Evolutionary conservation across 2,888 invertebrate genomes (phyloP), one percentile per base, ranked within the genome.

Genomic region (Epinotia demarniana): DNA sequence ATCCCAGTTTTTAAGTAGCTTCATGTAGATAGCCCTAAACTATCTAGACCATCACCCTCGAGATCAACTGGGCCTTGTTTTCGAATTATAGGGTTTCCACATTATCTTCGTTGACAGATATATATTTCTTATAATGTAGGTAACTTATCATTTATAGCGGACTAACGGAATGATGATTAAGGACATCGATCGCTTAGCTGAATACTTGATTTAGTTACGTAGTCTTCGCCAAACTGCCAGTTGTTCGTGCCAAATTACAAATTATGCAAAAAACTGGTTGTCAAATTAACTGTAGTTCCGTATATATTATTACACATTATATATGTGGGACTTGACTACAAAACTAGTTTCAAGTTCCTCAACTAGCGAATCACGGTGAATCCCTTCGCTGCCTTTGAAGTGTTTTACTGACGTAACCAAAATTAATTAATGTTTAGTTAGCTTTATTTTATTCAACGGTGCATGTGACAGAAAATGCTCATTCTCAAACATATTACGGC

Each of bases 251-350:
- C 53, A 53, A 33, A 19, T 8, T 12, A 19, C 23, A 16, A 66
- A 67, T 39, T 55, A 67, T 67, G 18, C 55, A 55, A 16, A 67
- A 66, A 67, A 67, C 67, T 67, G 67, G 67, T 67, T 53, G 5
- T 46, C 13, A 18, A 19, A 39, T 18, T 63, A 66, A 66, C n/a
- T 27, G 9, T 27, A 3, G 46, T 46, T 46, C 11, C 9, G 23
- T 58, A 58, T 23, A 58, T 58, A 19, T 60, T 27, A 27, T 23
- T 27, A 27, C 6, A 27, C 19, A 12, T 23, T 19, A 23, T 60
- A 33, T n/a, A 60, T 27, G 8, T 33, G 27, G 27, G 13, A 16
- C 2, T 0, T 19, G 19, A 23, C 11, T 18, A n/a, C 4, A 23
- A 60, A 6, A 49, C 49, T 49, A 16, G 49, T 49, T 16, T 5